Base-by-base conservation (phyloP, 2,888 invertebrate species). In the Brassicogethes aeneus region DNA sequence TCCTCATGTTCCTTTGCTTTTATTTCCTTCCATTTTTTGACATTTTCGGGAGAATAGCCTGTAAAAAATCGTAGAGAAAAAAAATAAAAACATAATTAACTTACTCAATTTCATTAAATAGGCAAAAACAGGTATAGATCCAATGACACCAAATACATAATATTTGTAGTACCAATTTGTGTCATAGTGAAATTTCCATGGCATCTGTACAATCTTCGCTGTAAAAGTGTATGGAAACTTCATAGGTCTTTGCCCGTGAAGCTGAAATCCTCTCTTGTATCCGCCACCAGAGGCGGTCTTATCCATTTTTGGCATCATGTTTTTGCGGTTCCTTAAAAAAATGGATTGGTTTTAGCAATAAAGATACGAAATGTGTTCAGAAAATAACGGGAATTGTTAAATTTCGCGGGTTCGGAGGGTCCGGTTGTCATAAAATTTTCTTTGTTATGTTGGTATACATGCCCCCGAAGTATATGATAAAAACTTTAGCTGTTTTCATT, bases 201-300 rank as follows among this genome's bases (percentile, higher is more conserved):
- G 80, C 51, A 79, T 79, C 51, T 73, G 73, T 1, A 61, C 70
- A 1, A 79, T 1, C 60, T 77, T 75, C 1, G 77, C 76, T 1
- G 70, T 43, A 1, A 68, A 47, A 0, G 79, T 78, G 54, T 79
- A 79, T 0, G 80, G 79, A 57, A 62, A 80, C 55, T 72, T 76
- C 79, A 79, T 77, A 15, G 67, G 68, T 42, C 70, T 32, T 5
- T 13, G 5, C 7, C 32, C 32, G 12, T 12, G 10, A 5, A 23
- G 23, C 10, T 5, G 5, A 10, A 23, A 23, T 5, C 23, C 23
- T 23, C 10, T 23, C 10, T 10, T 23, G 5, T 5, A 10, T 23
- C 5, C 23, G 10, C 23, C 23, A 7, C 23, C 23, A 23, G n/a
- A n/a, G n/a, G n/a, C n/a, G n/a, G n/a, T n/a, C n/a, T n/a, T n/a